Evolutionary conservation across 2,888 invertebrate species (phyloP).

Genomic region (Phortica magna): DNA sequence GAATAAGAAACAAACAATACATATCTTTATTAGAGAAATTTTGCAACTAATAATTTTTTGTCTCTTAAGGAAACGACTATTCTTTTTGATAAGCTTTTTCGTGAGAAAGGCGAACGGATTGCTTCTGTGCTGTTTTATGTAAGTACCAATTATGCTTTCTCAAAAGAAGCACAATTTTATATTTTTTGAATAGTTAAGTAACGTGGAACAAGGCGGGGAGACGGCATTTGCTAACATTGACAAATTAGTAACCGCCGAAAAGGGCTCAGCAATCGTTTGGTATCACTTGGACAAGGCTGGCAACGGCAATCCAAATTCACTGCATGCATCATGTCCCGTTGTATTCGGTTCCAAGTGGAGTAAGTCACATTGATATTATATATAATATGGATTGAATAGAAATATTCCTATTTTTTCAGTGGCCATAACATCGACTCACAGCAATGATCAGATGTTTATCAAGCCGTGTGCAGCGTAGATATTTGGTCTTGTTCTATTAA

Average conservation of each 20-base stretch:
- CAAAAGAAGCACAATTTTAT: neutral
- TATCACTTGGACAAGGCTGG: slow-evolving; percentile 42
- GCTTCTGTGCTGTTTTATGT: slow-evolving; percentile 10
- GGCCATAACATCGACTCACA: neutral
- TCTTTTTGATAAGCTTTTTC: neutral
- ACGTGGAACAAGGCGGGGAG: slow-evolving; percentile 47
- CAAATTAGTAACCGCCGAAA: slow-evolving; percentile 38
- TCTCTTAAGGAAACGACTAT: neutral
- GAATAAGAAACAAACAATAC: neutral
- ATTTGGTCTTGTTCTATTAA: too few species aligned
- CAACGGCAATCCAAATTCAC: slow-evolving; percentile 22
- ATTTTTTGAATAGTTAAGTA: neutral
- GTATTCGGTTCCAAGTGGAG: slow-evolving; percentile 53
- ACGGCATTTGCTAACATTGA: slow-evolving; percentile 49
- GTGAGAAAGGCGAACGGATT: neutral
- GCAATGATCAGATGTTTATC: neutral
- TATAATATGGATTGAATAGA: neutral
- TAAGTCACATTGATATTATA: slow-evolving; percentile 29
- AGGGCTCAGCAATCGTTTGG: slow-evolving; percentile 49
- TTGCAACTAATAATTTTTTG: neutral
- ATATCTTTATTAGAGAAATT: neutral
- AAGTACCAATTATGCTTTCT: neutral
- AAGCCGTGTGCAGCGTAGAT: neutral
- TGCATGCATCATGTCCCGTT: slow-evolving; percentile 49
- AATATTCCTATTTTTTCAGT: neutral